These are phyloP conservation scores for Riptortus pedestris DNA, from an alignment of 1,140 invertebrate species.

Conservation along the genomic window DNA sequence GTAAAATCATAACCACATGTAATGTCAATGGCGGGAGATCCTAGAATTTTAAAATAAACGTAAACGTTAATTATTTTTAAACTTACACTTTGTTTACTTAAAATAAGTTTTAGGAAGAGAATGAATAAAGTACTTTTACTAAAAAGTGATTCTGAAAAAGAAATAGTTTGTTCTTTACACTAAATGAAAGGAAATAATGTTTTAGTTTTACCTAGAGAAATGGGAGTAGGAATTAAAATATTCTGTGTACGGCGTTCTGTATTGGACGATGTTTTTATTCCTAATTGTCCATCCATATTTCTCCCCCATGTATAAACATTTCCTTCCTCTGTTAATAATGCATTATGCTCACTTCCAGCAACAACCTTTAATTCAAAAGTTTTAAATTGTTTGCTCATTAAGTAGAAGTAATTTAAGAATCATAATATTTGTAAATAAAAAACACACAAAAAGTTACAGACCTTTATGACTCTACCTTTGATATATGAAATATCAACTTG, in stretches of 20 bases:
- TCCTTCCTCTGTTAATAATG: constrained; percentile 52
- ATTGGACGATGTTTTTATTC: constrained; percentile 40
- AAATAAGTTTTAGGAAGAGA: no score
- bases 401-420: no score
- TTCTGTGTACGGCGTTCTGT: constrained; percentile 37
- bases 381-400: no score
- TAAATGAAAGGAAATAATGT: no score
- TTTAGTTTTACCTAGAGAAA: constrained; percentile 32
- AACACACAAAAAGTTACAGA: constrained; percentile 32
- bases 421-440: no score
- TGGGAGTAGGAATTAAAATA: constrained; percentile 38
- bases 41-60: constrained; percentile 20
- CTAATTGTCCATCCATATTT: constrained; percentile 59
- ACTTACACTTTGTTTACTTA: no score
- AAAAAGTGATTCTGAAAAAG: no score
- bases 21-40: constrained; percentile 36
- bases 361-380: constrained; percentile 45
- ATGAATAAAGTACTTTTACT: no score
- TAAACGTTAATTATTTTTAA: no score
- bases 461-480: constrained; percentile 46
- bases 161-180: no score
- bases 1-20: constrained; percentile 60
- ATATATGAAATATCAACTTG: constrained; percentile 48
- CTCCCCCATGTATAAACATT: constrained; percentile 57
- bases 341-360: constrained; percentile 56